Evolutionary conservation across 2,888 invertebrate species (phyloP).

Genomic region (Galeopsomyia nigrocyanea): DNA sequence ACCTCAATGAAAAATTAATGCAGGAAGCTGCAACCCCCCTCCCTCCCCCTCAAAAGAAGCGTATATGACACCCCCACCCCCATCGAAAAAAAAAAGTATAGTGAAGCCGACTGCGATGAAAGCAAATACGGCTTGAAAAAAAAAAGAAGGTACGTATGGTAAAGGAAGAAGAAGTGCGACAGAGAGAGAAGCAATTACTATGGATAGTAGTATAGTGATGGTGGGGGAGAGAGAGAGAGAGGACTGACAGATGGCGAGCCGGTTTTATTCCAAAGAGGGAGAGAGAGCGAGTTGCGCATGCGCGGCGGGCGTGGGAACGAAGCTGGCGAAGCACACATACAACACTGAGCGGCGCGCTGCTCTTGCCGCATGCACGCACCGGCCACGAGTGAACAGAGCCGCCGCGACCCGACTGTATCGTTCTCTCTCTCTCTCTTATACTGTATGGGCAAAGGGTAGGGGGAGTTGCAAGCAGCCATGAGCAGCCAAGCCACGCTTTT

Average conservation of each 20-base stretch:
- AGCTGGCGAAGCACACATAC: too few species aligned
- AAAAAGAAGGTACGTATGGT: too few species aligned
- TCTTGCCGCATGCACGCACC: slow-evolving; percentile 4
- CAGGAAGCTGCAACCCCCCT: slow-evolving; percentile 11
- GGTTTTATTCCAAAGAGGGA: slow-evolving; percentile 31
- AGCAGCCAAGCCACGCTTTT: neutral
- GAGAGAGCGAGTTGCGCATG: slow-evolving; percentile 58
- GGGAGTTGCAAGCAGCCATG: too few species aligned
- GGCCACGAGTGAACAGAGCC: neutral
- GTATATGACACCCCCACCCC: too few species aligned
- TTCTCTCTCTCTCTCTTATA: slow-evolving; percentile 9
- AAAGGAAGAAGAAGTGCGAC: slow-evolving; percentile 13
- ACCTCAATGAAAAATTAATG: too few species aligned
- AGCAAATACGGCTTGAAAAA: neutral
- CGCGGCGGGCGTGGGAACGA: slow-evolving; percentile 66
- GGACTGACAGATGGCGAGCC: slow-evolving; percentile 48
- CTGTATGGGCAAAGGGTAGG: slow-evolving; percentile 36
- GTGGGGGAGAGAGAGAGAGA: slow-evolving; percentile 49
- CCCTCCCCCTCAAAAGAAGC: neutral
- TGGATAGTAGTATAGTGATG: neutral
- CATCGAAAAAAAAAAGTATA: neutral
- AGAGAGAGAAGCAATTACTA: slow-evolving; percentile 26
- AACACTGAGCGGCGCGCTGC: too few species aligned
- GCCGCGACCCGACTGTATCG: slow-evolving; percentile 7
- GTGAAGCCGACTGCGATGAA: neutral